A percentile compares a stretch with the other conserved stretches of the same genome.
Evolutionary conservation across 1,140 invertebrate species (phyloP).

Genomic region (Zaprionus gabonicus): DNA sequence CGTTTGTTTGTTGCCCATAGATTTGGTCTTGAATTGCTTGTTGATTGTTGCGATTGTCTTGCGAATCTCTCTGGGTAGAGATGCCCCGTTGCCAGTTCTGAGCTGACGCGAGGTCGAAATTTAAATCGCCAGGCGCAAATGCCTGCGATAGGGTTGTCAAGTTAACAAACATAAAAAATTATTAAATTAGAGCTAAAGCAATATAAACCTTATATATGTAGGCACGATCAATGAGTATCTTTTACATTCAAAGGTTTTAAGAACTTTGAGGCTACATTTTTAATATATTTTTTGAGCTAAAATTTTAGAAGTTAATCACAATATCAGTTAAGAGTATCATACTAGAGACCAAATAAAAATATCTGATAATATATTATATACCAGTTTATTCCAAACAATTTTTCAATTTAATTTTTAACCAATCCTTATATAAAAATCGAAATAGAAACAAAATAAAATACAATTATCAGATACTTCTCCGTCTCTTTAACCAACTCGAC

Average conservation of each 20-base stretch:
- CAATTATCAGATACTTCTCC: not conserved
- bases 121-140: constrained; percentile 61
- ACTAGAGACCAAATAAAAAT: no score
- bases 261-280: no score
- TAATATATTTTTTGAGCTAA: no score
- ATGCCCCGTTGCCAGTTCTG: constrained; percentile 21
- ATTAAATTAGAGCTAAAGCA: not conserved
- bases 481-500: constrained; percentile 20
- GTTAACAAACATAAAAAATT: no score
- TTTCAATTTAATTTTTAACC: no score
- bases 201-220: not conserved
- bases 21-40: constrained; percentile 68
- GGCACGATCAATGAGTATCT: no score
- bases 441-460: not conserved
- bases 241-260: no score
- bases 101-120: constrained; percentile 41
- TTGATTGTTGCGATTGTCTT: constrained; percentile 73
- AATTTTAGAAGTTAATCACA: no score
- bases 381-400: no score
- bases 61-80: constrained; percentile 17
- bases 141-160: constrained; percentile 36
- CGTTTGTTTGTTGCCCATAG: constrained; percentile 38
- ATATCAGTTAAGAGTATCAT: no score
- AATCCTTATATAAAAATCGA: not conserved
- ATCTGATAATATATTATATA: no score